A percentile compares a stretch with the other conserved stretches of the same genome.
phyloP scores from a whole-genome alignment of 30 jellyfish, hydroid and myxozoan species.

The Chrysaora quinquecirrha region DNA sequence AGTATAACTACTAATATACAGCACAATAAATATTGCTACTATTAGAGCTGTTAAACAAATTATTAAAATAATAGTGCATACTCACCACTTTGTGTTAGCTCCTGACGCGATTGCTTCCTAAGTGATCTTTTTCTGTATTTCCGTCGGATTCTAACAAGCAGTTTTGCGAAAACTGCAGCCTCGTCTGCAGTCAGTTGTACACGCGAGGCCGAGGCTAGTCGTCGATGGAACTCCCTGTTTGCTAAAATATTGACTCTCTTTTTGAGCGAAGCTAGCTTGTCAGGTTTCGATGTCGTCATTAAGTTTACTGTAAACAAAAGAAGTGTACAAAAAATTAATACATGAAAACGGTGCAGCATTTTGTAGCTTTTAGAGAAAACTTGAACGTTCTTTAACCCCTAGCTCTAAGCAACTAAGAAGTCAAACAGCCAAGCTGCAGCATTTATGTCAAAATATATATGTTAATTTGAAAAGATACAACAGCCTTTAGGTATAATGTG shows the following conservation, averaged over 20 bases:
- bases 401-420: not conserved
- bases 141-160: slow-evolving; percentile 49
- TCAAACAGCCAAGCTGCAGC: not conserved
- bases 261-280: not conserved
- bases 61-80: no score
- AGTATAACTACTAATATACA: not conserved
- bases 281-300: not conserved
- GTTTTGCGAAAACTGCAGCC: slow-evolving; percentile 38
- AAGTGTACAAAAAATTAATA: not conserved
- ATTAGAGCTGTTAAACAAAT: not conserved
- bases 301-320: not conserved
- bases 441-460: no score
- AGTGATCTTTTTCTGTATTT: slow-evolving; percentile 53
- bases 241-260: not conserved
- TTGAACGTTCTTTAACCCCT: not conserved
- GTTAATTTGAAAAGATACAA: no score
- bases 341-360: not conserved
- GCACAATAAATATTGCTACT: not conserved
- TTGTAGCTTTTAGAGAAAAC: not conserved
- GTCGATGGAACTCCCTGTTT: slow-evolving; percentile 25
- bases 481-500: no score
- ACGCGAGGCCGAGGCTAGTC: not conserved
- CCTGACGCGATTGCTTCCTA: slow-evolving; percentile 42
- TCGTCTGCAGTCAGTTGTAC: slow-evolving; percentile 32
- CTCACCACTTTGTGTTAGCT: slow-evolving; percentile 47